phyloP scores from a whole-genome alignment of 2,113 vertebrate species.

The Thunnus maccoyii region DNA sequence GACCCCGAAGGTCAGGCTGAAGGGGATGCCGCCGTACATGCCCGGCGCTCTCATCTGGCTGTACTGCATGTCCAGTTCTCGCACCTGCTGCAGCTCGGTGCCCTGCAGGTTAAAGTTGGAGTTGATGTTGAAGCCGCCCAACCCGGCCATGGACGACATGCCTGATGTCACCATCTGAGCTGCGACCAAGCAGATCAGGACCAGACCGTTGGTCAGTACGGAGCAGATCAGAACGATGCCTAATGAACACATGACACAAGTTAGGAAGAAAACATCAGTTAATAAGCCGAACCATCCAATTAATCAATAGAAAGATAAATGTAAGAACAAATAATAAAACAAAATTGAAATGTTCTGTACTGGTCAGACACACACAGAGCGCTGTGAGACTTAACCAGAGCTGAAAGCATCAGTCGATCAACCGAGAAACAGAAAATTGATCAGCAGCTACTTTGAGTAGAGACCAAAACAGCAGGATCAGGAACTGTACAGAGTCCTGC shows the following conservation, averaged over 20 bases:
- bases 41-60: constrained; percentile 91
- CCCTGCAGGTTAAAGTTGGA: constrained; percentile 89
- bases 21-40: constrained; percentile 87
- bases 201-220: constrained; percentile 84
- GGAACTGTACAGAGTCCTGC: no score
- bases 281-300: background rate
- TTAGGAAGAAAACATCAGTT: background rate
- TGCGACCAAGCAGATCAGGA: constrained; percentile 87
- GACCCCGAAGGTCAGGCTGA: constrained; percentile 81
- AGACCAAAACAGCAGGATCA: no score
- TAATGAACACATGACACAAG: constrained; percentile 42
- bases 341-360: no score
- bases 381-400: no score
- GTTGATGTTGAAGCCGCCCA: constrained; percentile 85
- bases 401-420: no score
- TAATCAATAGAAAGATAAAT: background rate
- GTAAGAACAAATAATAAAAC: no score
- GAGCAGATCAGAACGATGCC: constrained; percentile 88
- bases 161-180: constrained; percentile 86
- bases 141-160: constrained; percentile 80
- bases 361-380: no score
- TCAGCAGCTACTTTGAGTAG: no score
- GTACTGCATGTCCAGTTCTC: constrained; percentile 90
- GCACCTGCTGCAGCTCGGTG: constrained; percentile 85
- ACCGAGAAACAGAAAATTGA: no score